Evolutionary conservation across 2,113 vertebrate species (phyloP).

Genomic region (Tursiops truncatus): DNA sequence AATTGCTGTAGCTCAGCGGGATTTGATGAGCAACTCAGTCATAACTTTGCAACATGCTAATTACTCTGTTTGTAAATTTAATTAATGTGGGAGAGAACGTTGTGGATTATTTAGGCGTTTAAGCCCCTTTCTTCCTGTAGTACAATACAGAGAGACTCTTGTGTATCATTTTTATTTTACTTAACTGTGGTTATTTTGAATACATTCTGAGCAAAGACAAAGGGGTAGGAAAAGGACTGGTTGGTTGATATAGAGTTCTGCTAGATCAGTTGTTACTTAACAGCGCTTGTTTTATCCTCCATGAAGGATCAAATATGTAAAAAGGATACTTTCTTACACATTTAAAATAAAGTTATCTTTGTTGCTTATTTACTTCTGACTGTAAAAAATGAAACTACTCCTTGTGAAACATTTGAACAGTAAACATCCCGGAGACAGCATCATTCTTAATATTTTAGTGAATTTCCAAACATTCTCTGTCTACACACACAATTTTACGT

Average conservation of each 20-base stretch:
- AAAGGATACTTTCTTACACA: background rate
- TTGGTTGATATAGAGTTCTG: background rate
- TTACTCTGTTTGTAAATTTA: slow-evolving; percentile 70
- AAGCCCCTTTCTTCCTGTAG: background rate
- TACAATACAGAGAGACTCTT: background rate
- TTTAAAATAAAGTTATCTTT: background rate
- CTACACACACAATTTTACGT: background rate
- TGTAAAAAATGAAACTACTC: background rate
- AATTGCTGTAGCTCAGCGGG: background rate
- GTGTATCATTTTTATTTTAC: background rate
- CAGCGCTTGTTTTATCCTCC: background rate
- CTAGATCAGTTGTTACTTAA: too few species aligned
- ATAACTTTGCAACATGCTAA: slow-evolving; percentile 50
- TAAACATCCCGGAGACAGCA: background rate
- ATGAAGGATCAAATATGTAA: background rate
- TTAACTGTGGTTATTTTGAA: background rate
- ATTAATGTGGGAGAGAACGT: slow-evolving; percentile 62
- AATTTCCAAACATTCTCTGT: background rate
- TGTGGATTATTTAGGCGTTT: slow-evolving; percentile 43
- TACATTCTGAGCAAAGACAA: background rate
- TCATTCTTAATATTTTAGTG: background rate
- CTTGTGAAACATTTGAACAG: background rate
- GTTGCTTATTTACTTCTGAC: background rate
- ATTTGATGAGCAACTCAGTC: slow-evolving; percentile 54
- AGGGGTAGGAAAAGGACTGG: background rate